These are phyloP conservation scores for Aphelenchoides besseyi DNA, from an alignment of 1,140 invertebrate genomes.

Conservation along the genomic window DNA sequence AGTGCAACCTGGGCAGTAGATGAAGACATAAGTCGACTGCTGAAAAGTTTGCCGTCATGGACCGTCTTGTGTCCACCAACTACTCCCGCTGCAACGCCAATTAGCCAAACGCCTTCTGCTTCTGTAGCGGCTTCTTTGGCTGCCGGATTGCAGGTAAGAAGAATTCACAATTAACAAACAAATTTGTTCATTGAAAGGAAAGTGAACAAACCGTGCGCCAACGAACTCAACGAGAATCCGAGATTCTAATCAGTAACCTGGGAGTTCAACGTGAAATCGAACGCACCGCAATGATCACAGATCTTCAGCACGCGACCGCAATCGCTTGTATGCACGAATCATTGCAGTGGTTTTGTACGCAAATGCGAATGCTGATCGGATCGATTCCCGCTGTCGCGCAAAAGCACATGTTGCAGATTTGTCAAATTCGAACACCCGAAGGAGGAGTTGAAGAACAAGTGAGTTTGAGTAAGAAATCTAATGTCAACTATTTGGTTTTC, in stretches of 20 bases:
- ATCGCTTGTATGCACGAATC: slow-evolving; percentile 82
- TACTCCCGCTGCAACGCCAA: slow-evolving; percentile 15
- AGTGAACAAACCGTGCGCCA: slow-evolving; percentile 74
- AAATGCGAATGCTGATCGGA: slow-evolving; percentile 35
- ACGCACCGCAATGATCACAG: slow-evolving; percentile 51
- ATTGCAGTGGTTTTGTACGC: slow-evolving; percentile 70
- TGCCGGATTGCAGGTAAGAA: slow-evolving; percentile 35
- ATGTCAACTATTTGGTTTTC: not conserved
- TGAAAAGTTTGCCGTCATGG: slow-evolving; percentile 57
- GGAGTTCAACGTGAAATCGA: slow-evolving; percentile 50
- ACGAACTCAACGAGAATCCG: slow-evolving; percentile 80
- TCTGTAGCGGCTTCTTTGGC: slow-evolving; percentile 11
- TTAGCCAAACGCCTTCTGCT: slow-evolving; percentile 24
- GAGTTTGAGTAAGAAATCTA: slow-evolving; percentile 1
- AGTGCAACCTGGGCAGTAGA: slow-evolving; percentile 87
- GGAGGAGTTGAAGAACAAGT: slow-evolving; percentile 41
- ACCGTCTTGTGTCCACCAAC: slow-evolving; percentile 26
- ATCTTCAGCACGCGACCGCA: slow-evolving; percentile 64
- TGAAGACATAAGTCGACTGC: slow-evolving; percentile 84
- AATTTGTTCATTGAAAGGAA: slow-evolving; percentile 51
- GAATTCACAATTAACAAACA: slow-evolving; percentile 16
- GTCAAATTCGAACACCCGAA: slow-evolving; percentile 39
- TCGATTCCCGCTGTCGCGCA: slow-evolving; percentile 33
- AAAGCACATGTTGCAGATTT: slow-evolving; percentile 33
- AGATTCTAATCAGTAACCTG: slow-evolving; percentile 73